A percentile compares a stretch with the other conserved stretches of the same genome.
Evolutionary conservation across 2,797 vertebrate species (phyloP).

Genomic region (Urophycis tenuis): DNA sequence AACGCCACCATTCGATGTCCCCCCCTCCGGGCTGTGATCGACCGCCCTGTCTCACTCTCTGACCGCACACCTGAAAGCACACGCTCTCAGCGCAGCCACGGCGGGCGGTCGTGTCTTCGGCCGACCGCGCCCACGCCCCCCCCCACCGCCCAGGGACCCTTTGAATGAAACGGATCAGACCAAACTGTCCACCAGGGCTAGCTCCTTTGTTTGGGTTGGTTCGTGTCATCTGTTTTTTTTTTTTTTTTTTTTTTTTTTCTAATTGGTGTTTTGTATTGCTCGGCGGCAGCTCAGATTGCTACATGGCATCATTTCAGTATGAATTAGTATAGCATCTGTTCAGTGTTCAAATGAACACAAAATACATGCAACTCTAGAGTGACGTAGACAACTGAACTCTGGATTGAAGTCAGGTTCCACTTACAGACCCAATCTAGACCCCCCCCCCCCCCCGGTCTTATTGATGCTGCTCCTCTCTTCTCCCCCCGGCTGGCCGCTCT

Average conservation of each 20-base stretch:
- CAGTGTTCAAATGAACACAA: neutral
- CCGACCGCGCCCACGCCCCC: too few species aligned
- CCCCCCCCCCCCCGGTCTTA: slow-evolving; percentile 18
- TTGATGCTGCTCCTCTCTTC: slow-evolving; percentile 17
- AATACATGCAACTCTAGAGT: neutral
- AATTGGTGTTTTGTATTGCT: neutral
- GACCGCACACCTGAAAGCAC: too few species aligned
- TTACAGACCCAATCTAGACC: neutral
- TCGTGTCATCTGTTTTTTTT: neutral
- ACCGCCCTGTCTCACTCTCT: too few species aligned
- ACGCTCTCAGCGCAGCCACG: too few species aligned
- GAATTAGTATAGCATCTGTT: too few species aligned
- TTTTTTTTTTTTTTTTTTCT: neutral
- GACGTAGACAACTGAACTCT: neutral
- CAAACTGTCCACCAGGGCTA: neutral
- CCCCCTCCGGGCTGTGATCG: too few species aligned
- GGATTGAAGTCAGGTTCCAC: neutral
- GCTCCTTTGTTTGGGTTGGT: too few species aligned
- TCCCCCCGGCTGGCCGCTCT: slow-evolving; percentile 30
- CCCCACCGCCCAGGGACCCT: too few species aligned
- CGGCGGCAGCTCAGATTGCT: neutral
- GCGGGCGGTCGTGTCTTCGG: too few species aligned
- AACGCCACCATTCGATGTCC: too few species aligned
- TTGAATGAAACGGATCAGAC: neutral
- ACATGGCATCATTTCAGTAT: neutral